Conservation (phyloP, 2,888 invertebrate genomes). For the Drosophila acutilabella region DNA sequence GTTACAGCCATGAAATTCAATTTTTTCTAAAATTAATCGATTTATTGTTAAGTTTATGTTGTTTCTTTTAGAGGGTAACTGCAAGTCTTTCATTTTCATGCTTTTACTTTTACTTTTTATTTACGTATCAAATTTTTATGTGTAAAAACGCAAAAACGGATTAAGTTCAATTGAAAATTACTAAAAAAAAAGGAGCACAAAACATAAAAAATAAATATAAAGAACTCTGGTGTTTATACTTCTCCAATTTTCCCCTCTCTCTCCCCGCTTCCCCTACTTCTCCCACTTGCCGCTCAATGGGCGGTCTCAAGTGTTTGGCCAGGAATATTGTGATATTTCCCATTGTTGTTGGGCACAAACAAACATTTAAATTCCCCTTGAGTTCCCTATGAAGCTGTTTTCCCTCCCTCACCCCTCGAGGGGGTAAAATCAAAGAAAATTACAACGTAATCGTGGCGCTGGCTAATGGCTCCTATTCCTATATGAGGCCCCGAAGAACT, state of each 20-base stretch:
- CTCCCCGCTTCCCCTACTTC: background rate
- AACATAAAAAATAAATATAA: conserved; percentile 40
- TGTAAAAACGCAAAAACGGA: conserved; percentile 59
- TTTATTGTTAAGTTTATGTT: background rate
- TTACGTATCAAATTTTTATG: conserved; percentile 77
- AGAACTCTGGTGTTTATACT: background rate
- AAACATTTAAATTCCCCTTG: conserved; percentile 79
- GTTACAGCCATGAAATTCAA: background rate
- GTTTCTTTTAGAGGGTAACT: conserved; percentile 14
- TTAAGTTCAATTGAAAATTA: conserved; percentile 79
- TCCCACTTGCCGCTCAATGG: conserved; percentile 16
- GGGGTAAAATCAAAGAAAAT: conserved; percentile 50
- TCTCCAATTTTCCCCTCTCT: background rate
- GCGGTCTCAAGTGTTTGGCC: conserved; percentile 68
- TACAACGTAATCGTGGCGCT: conserved; percentile 72
- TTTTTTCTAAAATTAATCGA: too few relatives aligned
- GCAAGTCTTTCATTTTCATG: background rate
- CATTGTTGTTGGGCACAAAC: conserved; percentile 46
- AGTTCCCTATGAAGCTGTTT: conserved; percentile 65
- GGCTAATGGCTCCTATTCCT: conserved; percentile 46
- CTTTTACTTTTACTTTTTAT: conserved; percentile 67
- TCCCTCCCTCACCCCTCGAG: conserved; percentile 6
- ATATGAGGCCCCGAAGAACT: conserved; percentile 38
- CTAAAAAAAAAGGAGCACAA: conserved; percentile 40
- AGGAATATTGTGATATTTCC: conserved; percentile 33